Percentiles rank a stretch among this genome's conserved stretches.
These are phyloP conservation scores for Sarcophaga rosellei DNA, from an alignment of 2,888 invertebrate species.

Conservation along the genomic window DNA sequence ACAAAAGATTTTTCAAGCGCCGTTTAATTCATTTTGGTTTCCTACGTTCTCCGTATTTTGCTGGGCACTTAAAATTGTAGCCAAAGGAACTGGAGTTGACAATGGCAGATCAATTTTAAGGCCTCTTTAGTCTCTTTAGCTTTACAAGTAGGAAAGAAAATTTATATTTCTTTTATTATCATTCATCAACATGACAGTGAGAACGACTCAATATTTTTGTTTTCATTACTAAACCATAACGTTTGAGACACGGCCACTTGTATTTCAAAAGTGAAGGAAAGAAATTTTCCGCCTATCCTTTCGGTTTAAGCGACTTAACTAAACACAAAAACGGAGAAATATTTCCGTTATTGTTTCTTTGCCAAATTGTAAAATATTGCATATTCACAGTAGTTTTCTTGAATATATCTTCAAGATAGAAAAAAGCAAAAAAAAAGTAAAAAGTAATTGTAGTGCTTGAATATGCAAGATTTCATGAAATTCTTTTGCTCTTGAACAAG, in stretches of 20 bases:
- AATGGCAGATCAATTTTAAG: conserved; percentile 53
- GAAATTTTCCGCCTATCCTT: conserved; percentile 24
- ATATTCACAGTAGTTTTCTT: conserved; percentile 9
- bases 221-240: too few relatives aligned
- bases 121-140: conserved; percentile 47
- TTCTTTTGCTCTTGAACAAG: too few relatives aligned
- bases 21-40: too few relatives aligned
- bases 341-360: not conserved
- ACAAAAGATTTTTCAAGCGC: too few relatives aligned
- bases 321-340: conserved; percentile 36
- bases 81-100: not conserved
- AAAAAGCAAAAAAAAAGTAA: not conserved
- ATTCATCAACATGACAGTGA: conserved; percentile 40
- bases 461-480: too few relatives aligned
- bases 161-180: conserved; percentile 40
- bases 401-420: not conserved
- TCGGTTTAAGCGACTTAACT: conserved; percentile 56
- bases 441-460: too few relatives aligned
- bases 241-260: too few relatives aligned
- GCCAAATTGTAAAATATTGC: conserved; percentile 10
- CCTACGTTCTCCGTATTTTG: not conserved
- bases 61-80: conserved; percentile 4
- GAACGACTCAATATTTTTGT: not conserved
- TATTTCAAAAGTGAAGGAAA: too few relatives aligned
- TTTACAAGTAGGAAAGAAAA: conserved; percentile 12